These are phyloP conservation scores for Agriopis marginaria DNA, from an alignment of 2,888 invertebrate species.

Conservation along the genomic window DNA sequence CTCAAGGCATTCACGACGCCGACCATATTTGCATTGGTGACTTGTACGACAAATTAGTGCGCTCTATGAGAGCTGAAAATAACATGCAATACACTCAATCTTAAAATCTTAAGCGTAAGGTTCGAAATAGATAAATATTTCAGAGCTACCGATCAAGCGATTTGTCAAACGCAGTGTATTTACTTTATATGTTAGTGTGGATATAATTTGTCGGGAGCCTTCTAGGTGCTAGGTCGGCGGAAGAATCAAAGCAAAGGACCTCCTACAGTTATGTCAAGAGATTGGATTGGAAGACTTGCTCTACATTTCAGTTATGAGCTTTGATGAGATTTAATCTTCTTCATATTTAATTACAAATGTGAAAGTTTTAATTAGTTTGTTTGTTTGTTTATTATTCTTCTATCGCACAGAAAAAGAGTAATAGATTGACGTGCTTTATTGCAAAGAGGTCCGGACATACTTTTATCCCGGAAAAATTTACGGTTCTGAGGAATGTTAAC, in stretches of 20 bases:
- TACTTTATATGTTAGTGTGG: conserved; percentile 74
- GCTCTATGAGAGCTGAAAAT: conserved; percentile 63
- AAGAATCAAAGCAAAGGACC: conserved; percentile 56
- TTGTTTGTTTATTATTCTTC: too few relatives aligned
- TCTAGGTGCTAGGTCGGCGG: conserved; percentile 67
- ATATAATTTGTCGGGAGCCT: conserved; percentile 71
- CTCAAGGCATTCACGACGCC: conserved; percentile 80
- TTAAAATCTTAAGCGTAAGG: conserved; percentile 42
- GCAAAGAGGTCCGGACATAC: too few relatives aligned
- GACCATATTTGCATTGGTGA: conserved; percentile 82
- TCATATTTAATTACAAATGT: too few relatives aligned
- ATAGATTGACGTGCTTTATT: too few relatives aligned
- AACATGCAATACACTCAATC: conserved; percentile 54
- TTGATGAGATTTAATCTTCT: background rate
- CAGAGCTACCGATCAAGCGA: conserved; percentile 67
- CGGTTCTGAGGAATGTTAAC: too few relatives aligned
- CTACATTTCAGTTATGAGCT: background rate
- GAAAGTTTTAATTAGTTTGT: too few relatives aligned
- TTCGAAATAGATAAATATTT: conserved; percentile 31
- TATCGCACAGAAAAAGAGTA: too few relatives aligned
- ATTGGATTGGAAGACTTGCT: background rate
- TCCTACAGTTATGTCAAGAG: conserved; percentile 50
- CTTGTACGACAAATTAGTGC: conserved; percentile 81
- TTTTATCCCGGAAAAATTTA: too few relatives aligned
- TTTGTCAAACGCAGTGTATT: conserved; percentile 75